Evolutionary conservation across 2,113 vertebrate genomes (phyloP).

Genomic region (Pseudolaguvia tuberculata): DNA sequence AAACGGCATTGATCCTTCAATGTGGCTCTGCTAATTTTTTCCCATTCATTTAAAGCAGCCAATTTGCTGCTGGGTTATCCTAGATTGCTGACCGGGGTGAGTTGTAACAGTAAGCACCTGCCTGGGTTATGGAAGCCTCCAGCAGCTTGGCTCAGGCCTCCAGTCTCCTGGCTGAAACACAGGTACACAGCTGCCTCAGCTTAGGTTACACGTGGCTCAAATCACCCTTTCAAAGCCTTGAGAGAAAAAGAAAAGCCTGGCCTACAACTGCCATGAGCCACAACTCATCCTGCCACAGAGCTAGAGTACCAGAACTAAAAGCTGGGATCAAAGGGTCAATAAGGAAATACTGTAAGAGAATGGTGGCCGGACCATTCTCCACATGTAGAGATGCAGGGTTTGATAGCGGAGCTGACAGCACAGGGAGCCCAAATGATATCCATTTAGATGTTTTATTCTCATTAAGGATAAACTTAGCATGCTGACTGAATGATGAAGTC

Average conservation of each 20-base stretch:
- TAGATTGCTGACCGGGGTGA: constrained; percentile 73
- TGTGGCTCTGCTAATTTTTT: constrained; percentile 79
- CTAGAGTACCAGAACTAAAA: constrained; percentile 65
- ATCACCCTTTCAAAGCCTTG: constrained; percentile 65
- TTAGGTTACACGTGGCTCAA: constrained; percentile 71
- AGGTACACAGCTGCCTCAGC: constrained; percentile 61
- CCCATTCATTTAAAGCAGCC: constrained; percentile 77
- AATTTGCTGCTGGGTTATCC: constrained; percentile 74
- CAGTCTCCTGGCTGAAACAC: constrained; percentile 67
- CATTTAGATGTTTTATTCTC: constrained; percentile 65
- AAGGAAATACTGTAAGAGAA: constrained; percentile 73
- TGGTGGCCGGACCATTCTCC: constrained; percentile 70
- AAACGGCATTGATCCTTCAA: constrained; percentile 79
- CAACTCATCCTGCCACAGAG: constrained; percentile 56
- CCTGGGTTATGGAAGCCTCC: constrained; percentile 66
- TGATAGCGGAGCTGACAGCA: constrained; percentile 65
- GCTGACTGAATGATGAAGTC: constrained; percentile 30
- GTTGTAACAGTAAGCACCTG: constrained; percentile 71
- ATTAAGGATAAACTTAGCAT: constrained; percentile 55
- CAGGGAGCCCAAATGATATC: constrained; percentile 65
- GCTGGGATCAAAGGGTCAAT: constrained; percentile 70
- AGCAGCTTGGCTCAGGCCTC: constrained; percentile 64
- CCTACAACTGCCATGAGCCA: constrained; percentile 49
- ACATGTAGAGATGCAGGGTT: constrained; percentile 60
- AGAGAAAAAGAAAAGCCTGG: constrained; percentile 65